Percentiles rank a stretch among this genome's conserved stretches.
phyloP scores from a whole-genome alignment of 2,797 vertebrate species.

The Acanthis flammea region DNA sequence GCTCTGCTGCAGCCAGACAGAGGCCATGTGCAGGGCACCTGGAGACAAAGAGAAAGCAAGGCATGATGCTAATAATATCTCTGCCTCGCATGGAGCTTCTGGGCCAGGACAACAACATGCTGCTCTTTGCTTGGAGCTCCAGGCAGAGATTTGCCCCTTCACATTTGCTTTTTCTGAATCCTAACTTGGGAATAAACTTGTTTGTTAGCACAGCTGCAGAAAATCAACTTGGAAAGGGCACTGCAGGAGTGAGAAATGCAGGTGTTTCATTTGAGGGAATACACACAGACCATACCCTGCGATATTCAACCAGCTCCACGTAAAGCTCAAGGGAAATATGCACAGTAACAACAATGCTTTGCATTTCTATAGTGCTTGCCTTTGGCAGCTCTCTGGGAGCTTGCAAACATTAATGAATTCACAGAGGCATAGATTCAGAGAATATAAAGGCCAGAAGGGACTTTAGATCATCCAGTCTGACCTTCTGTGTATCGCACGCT shows the following conservation, averaged over 20 bases:
- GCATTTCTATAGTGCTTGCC: slow-evolving; percentile 58
- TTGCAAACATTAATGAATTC: slow-evolving; percentile 63
- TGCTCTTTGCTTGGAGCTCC: not conserved
- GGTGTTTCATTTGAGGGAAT: slow-evolving; percentile 12
- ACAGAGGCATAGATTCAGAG: slow-evolving; percentile 54
- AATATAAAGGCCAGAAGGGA: slow-evolving; percentile 64
- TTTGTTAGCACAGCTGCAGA: slow-evolving; percentile 24
- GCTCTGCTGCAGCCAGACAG: not conserved
- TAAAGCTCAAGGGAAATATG: slow-evolving; percentile 52
- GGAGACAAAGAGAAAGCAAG: not conserved
- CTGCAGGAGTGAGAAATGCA: not conserved
- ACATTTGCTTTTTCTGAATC: not conserved
- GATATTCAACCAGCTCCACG: not conserved
- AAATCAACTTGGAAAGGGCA: not conserved
- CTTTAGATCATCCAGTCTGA: slow-evolving; percentile 61
- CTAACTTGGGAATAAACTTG: not conserved
- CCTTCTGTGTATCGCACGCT: slow-evolving; percentile 15
- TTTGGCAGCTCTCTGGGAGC: slow-evolving; percentile 57
- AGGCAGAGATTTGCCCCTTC: not conserved
- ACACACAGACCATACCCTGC: not conserved
- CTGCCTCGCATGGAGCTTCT: not conserved
- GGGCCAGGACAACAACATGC: not conserved
- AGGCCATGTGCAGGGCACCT: not conserved
- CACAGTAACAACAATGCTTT: slow-evolving; percentile 45
- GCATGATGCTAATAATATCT: not conserved